phyloP scores from a whole-genome alignment of 2,113 vertebrate genomes.

The Ramphastos sulfuratus region DNA sequence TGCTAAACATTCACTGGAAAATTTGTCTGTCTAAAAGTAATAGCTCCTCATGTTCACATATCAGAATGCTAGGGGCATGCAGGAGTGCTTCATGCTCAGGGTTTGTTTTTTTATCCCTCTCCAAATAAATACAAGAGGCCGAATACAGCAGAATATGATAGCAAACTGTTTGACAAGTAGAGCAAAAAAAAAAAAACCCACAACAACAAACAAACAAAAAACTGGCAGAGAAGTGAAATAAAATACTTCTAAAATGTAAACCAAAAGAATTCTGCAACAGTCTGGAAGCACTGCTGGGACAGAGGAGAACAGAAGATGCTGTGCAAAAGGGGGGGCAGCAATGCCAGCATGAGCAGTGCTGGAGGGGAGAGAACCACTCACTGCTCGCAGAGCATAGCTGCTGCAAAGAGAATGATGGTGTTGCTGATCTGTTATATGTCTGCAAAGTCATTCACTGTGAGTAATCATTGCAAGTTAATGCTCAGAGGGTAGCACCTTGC shows the following conservation, averaged over 20 bases:
- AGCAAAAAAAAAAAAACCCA: neutral
- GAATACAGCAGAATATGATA: neutral
- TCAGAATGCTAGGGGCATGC: neutral
- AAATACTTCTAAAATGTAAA: neutral
- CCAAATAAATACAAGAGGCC: neutral
- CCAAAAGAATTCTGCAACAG: neutral
- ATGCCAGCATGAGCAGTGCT: neutral
- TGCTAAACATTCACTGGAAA: neutral
- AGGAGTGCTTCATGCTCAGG: neutral
- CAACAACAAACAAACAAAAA: too few species aligned
- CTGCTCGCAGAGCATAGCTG: neutral
- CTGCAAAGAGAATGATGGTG: neutral
- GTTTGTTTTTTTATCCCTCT: neutral
- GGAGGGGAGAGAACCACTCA: neutral
- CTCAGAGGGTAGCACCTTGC: constrained; percentile 43
- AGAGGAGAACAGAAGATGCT: neutral
- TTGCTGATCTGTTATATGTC: constrained; percentile 7
- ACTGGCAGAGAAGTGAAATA: neutral
- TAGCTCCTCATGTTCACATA: neutral
- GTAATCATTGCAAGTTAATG: neutral
- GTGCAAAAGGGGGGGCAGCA: neutral
- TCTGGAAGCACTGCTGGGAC: neutral
- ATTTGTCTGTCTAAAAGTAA: neutral
- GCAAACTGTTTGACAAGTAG: neutral
- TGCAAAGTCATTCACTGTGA: neutral